phyloP scores from a whole-genome alignment of 2,888 invertebrate species.

The Dione juno region DNA sequence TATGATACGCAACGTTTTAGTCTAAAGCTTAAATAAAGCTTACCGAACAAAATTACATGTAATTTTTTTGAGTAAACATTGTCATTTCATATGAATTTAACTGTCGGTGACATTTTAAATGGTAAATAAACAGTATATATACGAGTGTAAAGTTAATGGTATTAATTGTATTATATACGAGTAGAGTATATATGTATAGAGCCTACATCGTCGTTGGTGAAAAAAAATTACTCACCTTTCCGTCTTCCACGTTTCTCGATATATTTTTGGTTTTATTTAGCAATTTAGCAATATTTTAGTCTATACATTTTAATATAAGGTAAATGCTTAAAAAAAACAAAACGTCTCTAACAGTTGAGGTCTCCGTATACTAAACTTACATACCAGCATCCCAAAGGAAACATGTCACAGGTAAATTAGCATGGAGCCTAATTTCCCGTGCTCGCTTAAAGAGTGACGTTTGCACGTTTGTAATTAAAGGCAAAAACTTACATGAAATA shows the following conservation, averaged over 20 bases:
- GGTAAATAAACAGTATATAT: too few species aligned
- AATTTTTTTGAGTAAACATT: too few species aligned
- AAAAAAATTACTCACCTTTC: too few species aligned
- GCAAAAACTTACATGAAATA: slow-evolving; percentile 11
- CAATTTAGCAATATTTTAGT: not conserved
- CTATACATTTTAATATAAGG: not conserved
- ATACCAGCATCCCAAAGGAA: slow-evolving; percentile 13
- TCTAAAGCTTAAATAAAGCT: not conserved
- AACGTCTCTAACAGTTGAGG: slow-evolving; percentile 1
- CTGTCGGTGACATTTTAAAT: too few species aligned
- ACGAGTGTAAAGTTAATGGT: too few species aligned
- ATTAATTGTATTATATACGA: too few species aligned
- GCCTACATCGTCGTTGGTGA: too few species aligned
- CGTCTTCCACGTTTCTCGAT: too few species aligned
- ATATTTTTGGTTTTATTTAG: too few species aligned
- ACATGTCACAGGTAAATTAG: slow-evolving; percentile 22
- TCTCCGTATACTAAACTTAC: not conserved
- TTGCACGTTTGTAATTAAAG: slow-evolving; percentile 33
- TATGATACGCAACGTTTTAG: slow-evolving; percentile 1
- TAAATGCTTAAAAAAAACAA: not conserved
- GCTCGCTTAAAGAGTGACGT: slow-evolving; percentile 12
- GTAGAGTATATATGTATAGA: too few species aligned
- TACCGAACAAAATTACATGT: too few species aligned
- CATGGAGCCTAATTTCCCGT: slow-evolving; percentile 25
- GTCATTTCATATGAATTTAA: too few species aligned